Evolutionary conservation across 2,113 vertebrate species (phyloP).

Genomic region (Thymallus thymallus): DNA sequence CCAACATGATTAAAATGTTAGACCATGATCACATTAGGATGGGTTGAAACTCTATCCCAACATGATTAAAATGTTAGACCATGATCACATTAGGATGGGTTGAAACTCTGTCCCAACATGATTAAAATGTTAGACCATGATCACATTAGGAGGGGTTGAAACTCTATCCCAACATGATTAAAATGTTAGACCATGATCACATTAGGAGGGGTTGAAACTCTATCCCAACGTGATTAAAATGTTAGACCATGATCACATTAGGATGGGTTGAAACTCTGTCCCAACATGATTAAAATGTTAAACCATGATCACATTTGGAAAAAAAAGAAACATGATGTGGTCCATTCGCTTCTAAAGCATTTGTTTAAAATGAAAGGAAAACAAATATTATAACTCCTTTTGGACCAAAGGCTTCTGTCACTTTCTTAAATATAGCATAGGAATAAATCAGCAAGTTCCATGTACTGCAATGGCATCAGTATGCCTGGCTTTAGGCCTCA

Average conservation of each 20-base stretch:
- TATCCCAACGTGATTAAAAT: slow-evolving; percentile 5
- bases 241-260: not conserved
- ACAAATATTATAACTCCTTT: slow-evolving; percentile 4
- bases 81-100: too few species aligned
- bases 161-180: slow-evolving; percentile 14
- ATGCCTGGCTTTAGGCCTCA: not conserved
- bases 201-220: slow-evolving; percentile 7
- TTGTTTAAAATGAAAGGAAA: slow-evolving; percentile 5
- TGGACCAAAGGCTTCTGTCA: slow-evolving; percentile 16
- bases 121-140: not conserved
- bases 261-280: slow-evolving; percentile 3
- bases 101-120: slow-evolving; percentile 20
- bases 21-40: too few species aligned
- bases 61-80: not conserved
- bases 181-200: not conserved
- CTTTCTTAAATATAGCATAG: not conserved
- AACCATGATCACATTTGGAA: not conserved
- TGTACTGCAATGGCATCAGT: not conserved
- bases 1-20: too few species aligned
- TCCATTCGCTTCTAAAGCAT: not conserved
- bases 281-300: not conserved
- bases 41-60: slow-evolving; percentile 26
- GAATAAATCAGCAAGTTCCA: not conserved
- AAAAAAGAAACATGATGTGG: not conserved
- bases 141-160: not conserved